Base-by-base conservation (phyloP, 1,140 invertebrate genomes). In the Drosophila ohnishii region DNA sequence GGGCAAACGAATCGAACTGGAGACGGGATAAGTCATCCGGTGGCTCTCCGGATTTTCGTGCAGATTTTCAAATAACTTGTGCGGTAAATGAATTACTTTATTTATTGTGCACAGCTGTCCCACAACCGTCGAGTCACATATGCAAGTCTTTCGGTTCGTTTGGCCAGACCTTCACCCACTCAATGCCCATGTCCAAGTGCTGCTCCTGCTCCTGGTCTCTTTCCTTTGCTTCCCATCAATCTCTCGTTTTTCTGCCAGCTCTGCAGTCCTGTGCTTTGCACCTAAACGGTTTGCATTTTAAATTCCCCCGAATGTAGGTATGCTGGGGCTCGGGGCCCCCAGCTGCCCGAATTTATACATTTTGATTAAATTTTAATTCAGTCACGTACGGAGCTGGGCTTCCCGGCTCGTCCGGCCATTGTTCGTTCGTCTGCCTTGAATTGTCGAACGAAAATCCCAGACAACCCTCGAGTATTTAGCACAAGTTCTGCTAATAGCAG, bases 331-430 rank as follows among this genome's bases (percentile, higher is more conserved):
- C 16, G 34, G 30, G 11, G n/a, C 30, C 61, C 32, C 25, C 25
- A 25, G 16, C 39, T 35, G 51, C 60, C 60, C 53, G 78, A 70
- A 80, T 78, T 88, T 90, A 84, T 89, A 79, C 75, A 89, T 81
- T 80, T 78, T 87, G 88, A 90, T 90, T 90, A 90, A 90, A 90
- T 78, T 90, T 90, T 90, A 83, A 90, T 81, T 90, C 75, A 90
- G 87, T 90, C 87, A 90, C 87, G 87, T 90, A 87, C 87, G 51
- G 19, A 44, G 63, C 72, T 42, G 44, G 84, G 50, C 70, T 66
- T 50, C 45, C 37, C 28, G 42, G 19, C 55, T 62, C 25, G n/a
- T 16, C n/a, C 59, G 66, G 47, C 63, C 47, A 74, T 62, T 80
- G 71, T 80, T 75, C 69, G 55, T 73, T 57, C 35, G 71, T 45